A percentile compares a stretch with the other conserved stretches of the same genome.
These are phyloP conservation scores for Aspidiotus destructor DNA, from an alignment of 2,888 invertebrate genomes.

Conservation along the genomic window DNA sequence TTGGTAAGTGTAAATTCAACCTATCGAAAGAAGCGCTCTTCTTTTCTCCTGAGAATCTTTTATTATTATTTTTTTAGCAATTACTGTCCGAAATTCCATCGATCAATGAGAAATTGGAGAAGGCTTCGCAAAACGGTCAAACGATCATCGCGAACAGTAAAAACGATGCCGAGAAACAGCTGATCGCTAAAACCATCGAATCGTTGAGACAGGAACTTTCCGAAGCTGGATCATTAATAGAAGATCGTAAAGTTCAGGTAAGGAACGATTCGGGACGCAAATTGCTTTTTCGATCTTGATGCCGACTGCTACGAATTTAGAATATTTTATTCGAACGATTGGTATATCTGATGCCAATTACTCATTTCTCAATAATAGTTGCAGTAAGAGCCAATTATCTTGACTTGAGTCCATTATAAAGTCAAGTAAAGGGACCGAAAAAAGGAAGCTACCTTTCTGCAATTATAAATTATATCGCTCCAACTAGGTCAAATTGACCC, in stretches of 20 bases:
- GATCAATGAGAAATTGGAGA: constrained; percentile 65
- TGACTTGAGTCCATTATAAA: too few relatives aligned
- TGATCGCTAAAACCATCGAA: constrained; percentile 64
- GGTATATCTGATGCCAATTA: too few relatives aligned
- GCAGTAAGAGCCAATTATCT: too few relatives aligned
- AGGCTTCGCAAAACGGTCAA: constrained; percentile 66
- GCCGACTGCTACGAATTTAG: too few relatives aligned
- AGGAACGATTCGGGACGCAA: not conserved
- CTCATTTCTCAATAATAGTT: too few relatives aligned
- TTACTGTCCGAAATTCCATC: constrained; percentile 64
- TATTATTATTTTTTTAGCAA: constrained; percentile 42
- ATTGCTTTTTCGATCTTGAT: not conserved
- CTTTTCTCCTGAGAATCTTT: not conserved
- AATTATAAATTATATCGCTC: too few relatives aligned
- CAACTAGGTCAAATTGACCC: too few relatives aligned
- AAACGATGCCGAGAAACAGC: constrained; percentile 64
- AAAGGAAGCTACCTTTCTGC: too few relatives aligned
- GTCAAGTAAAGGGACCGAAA: too few relatives aligned
- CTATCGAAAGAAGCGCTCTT: not conserved
- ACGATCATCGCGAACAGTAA: constrained; percentile 68
- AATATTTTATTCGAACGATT: too few relatives aligned
- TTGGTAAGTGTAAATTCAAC: not conserved
- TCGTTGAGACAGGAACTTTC: constrained; percentile 67
- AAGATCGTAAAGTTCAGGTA: constrained; percentile 65
- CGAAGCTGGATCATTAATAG: constrained; percentile 67